These are phyloP conservation scores for Tipula unca DNA, from an alignment of 2,888 invertebrate genomes.

Conservation along the genomic window DNA sequence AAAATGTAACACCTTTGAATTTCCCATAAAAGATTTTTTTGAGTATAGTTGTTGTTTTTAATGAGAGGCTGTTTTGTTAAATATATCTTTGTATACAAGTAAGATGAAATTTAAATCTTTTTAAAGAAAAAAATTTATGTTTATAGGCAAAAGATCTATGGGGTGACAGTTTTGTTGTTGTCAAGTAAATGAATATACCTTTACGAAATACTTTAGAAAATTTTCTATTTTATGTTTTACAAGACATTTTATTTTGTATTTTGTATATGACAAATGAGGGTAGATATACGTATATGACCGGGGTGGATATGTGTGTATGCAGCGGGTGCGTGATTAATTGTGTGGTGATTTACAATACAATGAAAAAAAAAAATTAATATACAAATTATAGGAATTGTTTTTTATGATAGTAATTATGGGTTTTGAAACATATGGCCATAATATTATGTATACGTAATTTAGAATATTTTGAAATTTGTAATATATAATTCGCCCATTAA, in stretches of 20 bases:
- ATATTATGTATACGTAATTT: too few relatives aligned
- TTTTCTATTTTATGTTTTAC: neutral
- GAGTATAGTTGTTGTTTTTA: neutral
- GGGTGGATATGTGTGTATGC: neutral
- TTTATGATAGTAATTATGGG: neutral
- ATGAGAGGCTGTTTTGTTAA: neutral
- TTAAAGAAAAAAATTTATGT: neutral
- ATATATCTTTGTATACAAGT: neutral
- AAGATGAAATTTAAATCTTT: conserved; percentile 14
- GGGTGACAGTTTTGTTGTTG: neutral
- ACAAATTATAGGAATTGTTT: neutral
- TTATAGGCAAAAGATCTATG: neutral
- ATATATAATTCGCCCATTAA: too few relatives aligned
- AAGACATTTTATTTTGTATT: neutral
- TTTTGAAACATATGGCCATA: neutral
- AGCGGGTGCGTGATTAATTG: neutral
- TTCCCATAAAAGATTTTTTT: neutral
- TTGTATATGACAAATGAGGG: neutral
- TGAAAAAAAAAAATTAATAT: too few relatives aligned
- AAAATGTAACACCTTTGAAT: neutral
- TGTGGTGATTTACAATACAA: neutral
- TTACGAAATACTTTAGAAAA: neutral
- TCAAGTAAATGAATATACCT: neutral
- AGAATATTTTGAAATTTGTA: too few relatives aligned
- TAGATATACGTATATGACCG: neutral